These are phyloP conservation scores for Delphinapterus leucas DNA, from an alignment of 2,113 vertebrate genomes.

Conservation along the genomic window DNA sequence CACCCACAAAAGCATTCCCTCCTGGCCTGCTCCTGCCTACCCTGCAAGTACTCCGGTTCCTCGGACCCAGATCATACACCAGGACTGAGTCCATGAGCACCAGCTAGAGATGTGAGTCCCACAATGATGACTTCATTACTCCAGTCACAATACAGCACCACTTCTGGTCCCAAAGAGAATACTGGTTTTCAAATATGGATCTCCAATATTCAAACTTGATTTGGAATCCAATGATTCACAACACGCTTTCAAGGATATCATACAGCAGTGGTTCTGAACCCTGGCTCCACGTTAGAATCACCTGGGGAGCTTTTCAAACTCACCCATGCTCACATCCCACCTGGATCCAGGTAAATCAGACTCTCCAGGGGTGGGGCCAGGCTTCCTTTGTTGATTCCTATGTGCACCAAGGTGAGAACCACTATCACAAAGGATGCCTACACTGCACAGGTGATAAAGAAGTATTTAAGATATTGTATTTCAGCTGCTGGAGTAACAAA, in stretches of 20 bases:
- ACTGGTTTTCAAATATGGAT: not conserved
- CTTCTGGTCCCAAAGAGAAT: not conserved
- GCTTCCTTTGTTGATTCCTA: not conserved
- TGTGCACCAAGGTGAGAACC: not conserved
- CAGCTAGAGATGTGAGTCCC: not conserved
- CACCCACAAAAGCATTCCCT: not conserved
- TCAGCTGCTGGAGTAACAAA: not conserved
- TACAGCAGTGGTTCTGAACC: not conserved
- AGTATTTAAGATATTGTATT: not conserved
- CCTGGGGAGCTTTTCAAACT: not conserved
- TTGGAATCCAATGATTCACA: not conserved
- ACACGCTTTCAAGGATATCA: not conserved
- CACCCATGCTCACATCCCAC: not conserved
- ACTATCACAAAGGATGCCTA: not conserved
- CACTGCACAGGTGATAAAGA: not conserved
- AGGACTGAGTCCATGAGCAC: not conserved
- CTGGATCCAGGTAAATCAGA: not conserved
- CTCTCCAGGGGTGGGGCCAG: not conserved
- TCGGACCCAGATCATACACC: not conserved
- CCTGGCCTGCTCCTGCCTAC: not conserved
- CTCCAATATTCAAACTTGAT: not conserved
- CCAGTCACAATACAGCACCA: not conserved
- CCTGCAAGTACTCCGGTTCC: not conserved
- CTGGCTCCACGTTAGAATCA: not conserved
- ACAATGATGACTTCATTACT: not conserved